Base-by-base conservation (phyloP, 2,888 invertebrate species). In the Tetramorium bicarinatum region DNA sequence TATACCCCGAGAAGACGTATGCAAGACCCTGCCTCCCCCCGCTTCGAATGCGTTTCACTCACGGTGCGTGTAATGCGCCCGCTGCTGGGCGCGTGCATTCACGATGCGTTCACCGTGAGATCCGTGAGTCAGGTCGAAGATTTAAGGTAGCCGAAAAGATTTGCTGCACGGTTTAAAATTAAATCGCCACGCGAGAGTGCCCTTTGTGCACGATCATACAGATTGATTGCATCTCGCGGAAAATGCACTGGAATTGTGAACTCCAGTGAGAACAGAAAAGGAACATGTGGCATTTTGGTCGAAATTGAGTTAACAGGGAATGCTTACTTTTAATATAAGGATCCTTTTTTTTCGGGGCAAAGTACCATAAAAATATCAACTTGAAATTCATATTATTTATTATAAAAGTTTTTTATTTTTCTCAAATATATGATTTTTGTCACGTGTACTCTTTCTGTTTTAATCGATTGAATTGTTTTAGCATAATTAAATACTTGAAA, bases 31-130 rank as follows among this genome's bases (percentile, higher is more conserved):
- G 90, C 47, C 44, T 29, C 91, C 88, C 18, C 89, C 91, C 88
- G 86, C 91, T 89, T 91, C 87, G 91, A 90, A 87, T 84, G 83
- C 88, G 85, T 87, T 88, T 89, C 87, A 86, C 84, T 87, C 85
- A 87, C 75, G 86, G 61, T 85, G 77, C 81, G 89, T 84, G 85
- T 69, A 66, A 84, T 84, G 54, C 75, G 77, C 41, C 21, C 66
- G 75, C 79, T 79, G 88, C 85, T 84, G 83, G 72, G 72, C 38
- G 72, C 75, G 82, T 85, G 83, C 83, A 64, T 84, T 87, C 85
- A 85, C 88, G 85, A 83, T 88, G 86, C 87, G 85, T 83, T 89
- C 86, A 69, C 71, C 89, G 86, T 82, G 81, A 88, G 91, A 91
- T 91, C 81, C 66, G n/a, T 52, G 80, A 61, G 52, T 76, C 44